A percentile compares a stretch with the other conserved stretches of the same genome.
Conservation (phyloP, 2,797 vertebrate species). For the Salmo trutta region DNA sequence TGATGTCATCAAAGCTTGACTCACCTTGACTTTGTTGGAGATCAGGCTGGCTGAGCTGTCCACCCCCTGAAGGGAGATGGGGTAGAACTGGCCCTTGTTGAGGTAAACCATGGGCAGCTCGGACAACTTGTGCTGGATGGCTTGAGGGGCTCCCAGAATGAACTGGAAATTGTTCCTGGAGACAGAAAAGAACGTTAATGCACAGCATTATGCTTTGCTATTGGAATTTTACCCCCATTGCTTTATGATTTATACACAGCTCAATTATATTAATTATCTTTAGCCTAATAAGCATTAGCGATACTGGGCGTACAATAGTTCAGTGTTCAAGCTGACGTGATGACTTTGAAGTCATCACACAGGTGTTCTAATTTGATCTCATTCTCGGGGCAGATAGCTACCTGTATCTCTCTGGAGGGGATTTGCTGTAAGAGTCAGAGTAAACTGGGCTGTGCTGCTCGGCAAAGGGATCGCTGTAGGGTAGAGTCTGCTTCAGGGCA, state of each 20-base stretch:
- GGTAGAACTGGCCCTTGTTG: conserved; percentile 99
- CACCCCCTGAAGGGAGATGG: conserved; percentile 87
- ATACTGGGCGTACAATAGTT: too few relatives aligned
- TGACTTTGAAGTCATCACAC: not conserved
- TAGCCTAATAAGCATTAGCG: too few relatives aligned
- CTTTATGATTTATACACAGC: not conserved
- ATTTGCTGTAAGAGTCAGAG: conserved; percentile 71
- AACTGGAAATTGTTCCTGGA: conserved; percentile 89
- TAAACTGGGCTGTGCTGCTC: conserved; percentile 74
- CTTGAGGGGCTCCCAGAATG: conserved; percentile 86
- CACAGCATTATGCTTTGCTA: not conserved
- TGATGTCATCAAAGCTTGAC: conserved; percentile 30
- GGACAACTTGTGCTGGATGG: conserved; percentile 85
- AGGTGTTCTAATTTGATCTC: not conserved
- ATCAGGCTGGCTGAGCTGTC: conserved; percentile 70
- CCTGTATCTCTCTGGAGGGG: conserved; percentile 70
- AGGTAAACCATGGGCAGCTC: conserved; percentile 97
- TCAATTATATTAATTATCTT: not conserved
- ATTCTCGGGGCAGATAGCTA: conserved; percentile 10
- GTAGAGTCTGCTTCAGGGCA: conserved; percentile 57
- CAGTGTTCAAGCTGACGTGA: not conserved
- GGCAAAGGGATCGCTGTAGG: conserved; percentile 62
- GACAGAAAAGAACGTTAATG: not conserved
- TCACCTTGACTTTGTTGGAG: conserved; percentile 93
- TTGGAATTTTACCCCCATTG: not conserved